phyloP scores from a whole-genome alignment of 2,113 vertebrate species.

The Thunnus thynnus region DNA sequence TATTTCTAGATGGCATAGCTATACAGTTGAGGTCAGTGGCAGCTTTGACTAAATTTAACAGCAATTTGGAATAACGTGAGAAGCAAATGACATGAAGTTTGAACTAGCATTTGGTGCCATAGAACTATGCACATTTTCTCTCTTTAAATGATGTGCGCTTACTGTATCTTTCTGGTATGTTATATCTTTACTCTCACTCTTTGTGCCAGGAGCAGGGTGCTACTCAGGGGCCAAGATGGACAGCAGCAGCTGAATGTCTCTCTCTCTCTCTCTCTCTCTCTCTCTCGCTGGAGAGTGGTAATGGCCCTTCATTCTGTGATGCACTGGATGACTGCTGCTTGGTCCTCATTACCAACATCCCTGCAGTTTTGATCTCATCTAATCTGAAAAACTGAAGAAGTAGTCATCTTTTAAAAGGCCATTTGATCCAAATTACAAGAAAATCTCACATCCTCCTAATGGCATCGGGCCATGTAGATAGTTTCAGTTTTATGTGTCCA shows the following conservation, averaged over 20 bases:
- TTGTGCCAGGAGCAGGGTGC: constrained; percentile 32
- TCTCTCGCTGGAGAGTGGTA: constrained; percentile 60
- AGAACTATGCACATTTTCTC: neutral
- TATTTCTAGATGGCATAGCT: constrained; percentile 35
- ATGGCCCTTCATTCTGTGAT: constrained; percentile 57
- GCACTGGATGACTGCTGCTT: constrained; percentile 35
- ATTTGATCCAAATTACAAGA: too few species aligned
- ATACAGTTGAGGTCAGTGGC: neutral
- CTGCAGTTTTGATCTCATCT: neutral
- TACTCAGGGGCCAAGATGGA: constrained; percentile 75
- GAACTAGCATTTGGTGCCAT: neutral
- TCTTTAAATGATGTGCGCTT: constrained; percentile 15
- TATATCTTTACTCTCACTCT: constrained; percentile 29
- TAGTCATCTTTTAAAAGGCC: neutral
- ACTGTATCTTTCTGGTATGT: constrained; percentile 37
- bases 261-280: constrained; percentile 34
- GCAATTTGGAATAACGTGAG: neutral
- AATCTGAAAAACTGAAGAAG: constrained; percentile 15
- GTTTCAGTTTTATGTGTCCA: too few species aligned
- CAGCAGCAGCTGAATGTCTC: constrained; percentile 87
- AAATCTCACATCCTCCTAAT: too few species aligned
- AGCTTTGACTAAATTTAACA: neutral
- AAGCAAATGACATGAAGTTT: neutral
- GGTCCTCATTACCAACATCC: constrained; percentile 49
- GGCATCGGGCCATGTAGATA: too few species aligned